Base-by-base conservation (phyloP, 2,888 invertebrate species). In the Tetragnatha montana region DNA sequence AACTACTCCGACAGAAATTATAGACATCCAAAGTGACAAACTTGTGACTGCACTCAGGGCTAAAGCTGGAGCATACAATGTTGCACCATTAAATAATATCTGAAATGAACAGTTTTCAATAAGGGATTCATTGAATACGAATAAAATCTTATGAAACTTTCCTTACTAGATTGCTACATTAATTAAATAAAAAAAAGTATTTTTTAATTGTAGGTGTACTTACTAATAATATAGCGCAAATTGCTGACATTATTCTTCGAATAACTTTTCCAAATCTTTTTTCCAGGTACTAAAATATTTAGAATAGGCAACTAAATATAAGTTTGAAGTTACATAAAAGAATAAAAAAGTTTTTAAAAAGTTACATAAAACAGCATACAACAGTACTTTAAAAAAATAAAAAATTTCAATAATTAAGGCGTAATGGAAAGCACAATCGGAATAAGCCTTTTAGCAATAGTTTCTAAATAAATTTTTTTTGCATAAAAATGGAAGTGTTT, bases 11-110 rank as follows among this genome's bases (percentile, higher is more conserved):
- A 93, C 92, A 50, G 92, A 90, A 8, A 96, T 94, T 80, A 98
- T 97, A 22, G 97, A 96, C 0, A 95, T 96, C 97, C 97, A 97
- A 92, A 97, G 96, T 0, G 97, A 97, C 90, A 98, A 94, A 0
- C 96, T 96, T 91, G 97, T 96, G 47, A 97, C 96, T 7, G 97
- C 96, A 91, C 97, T 96, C 49, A 97, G 94, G 0, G 97, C 97
- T 70, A 97, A 96, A 86, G 97, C 96, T 0, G 97, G 97, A 0
- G 97, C 97, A 93, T 96, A 97, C n/a, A 97, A 96, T 0, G 97
- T 97, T 70, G 97, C 97, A 0, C 97, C 97, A 90, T 97, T 91
- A 69, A 91, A 92, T 1, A 92, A 68, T 8, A 87, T 81, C 92
- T 92, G 73, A 14, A 81, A n/a, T 71, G 76, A 76, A 6, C 6